A percentile compares a stretch with the other conserved stretches of the same genome.
Conservation (phyloP, 2,113 vertebrate species). For the Numida meleagris region DNA sequence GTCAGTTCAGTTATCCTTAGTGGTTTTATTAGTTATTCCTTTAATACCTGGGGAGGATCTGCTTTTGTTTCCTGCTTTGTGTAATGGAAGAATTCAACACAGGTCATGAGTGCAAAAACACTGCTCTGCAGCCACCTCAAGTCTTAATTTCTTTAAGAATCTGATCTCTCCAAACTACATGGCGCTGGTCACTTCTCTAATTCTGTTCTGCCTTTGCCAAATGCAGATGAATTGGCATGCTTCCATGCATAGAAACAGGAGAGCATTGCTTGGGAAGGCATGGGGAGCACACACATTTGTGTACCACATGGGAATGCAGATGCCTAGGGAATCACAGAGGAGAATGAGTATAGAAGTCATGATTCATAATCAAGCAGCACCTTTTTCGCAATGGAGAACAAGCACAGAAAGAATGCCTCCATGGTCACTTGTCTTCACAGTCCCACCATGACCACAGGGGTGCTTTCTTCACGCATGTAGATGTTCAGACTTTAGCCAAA, state of each 20-base stretch:
- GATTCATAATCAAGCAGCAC: not conserved
- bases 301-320: slow-evolving; percentile 47
- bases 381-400: not conserved
- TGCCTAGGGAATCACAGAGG: not conserved
- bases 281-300: slow-evolving; percentile 38
- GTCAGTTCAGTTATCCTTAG: not conserved
- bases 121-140: not conserved
- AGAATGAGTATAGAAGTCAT: not conserved
- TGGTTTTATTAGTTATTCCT: not conserved
- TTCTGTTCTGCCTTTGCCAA: not conserved
- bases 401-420: not conserved
- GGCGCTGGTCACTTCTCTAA: not conserved
- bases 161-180: not conserved
- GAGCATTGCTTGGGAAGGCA: not conserved
- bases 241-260: not conserved
- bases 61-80: not conserved
- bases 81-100: not conserved
- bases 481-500: not conserved
- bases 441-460: not conserved
- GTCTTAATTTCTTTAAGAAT: not conserved
- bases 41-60: not conserved
- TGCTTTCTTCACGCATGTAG: not conserved
- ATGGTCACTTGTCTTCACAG: not conserved
- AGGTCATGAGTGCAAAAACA: not conserved
- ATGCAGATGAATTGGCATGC: not conserved